Base-by-base conservation (phyloP, 92 coral and sea anemone species). In the Porites rus region DNA sequence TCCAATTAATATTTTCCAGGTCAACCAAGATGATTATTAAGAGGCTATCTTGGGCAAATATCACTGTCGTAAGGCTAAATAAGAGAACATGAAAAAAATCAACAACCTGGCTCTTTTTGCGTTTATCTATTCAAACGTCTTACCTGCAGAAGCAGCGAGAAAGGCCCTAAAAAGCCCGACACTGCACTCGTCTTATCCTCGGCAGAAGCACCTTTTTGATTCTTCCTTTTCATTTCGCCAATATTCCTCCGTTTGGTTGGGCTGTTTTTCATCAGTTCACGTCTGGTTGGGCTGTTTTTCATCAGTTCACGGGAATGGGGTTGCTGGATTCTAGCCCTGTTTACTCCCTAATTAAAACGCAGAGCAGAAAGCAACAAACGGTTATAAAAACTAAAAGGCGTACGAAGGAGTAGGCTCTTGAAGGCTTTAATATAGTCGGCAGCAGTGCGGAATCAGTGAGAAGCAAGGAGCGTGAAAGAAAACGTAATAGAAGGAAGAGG, bases 141-240 rank as follows among this genome's bases (percentile, higher is more conserved):
- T 59, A 95, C 98, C 96, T 95, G 98, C 10, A 95, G 91, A 62
- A 95, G 90, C 10, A 95, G 92, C 51, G 96, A 95, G 80, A 95
- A 95, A 1, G 96, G 93, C 7, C 93, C 93, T 10, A 95, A 84
- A 4, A 87, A 74, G 13, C 91, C 93, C 2, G 91, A 72, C 14
- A 86, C 92, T 17, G 78, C 25, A 63, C 87, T 88, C 56, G 60
- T 84, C 65, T 80, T 84, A 43, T 69, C 84, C 8, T 65, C 25
- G 18, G 62, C 74, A 7, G 82, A 18, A 20, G 65, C 21, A 69
- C 10, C 71, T 10, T 77, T 53, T 74, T 67, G 93, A 13, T 82
- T 84, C 13, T 19, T 22, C 74, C 77, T 25, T 81, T 65, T 75
- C 69, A 75, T 51, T 61, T 91, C 74, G 2, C 65, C 70, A 18